A percentile compares a stretch with the other conserved stretches of the same genome.
Conservation (phyloP, 2,888 invertebrate species). For the Theretra japonica region DNA sequence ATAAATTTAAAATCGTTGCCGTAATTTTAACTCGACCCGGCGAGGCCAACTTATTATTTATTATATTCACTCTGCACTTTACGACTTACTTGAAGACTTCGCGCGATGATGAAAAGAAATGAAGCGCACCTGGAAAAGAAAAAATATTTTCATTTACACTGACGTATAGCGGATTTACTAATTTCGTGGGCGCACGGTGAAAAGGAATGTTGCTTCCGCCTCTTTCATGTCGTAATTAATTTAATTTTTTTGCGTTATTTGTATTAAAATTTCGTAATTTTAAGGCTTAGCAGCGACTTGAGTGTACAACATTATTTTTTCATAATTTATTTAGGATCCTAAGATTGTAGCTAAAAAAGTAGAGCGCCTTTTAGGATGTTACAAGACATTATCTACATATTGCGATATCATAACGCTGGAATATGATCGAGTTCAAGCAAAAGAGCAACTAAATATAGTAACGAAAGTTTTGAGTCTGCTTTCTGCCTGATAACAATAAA, state of each 20-base stretch:
- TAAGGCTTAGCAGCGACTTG: background rate
- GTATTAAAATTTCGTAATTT: slow-evolving; percentile 7
- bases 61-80: slow-evolving; percentile 37
- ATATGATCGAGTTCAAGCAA: too few species aligned
- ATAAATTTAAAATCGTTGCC: slow-evolving; percentile 33
- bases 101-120: slow-evolving; percentile 33
- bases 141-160: slow-evolving; percentile 25
- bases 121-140: slow-evolving; percentile 27
- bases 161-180: slow-evolving; percentile 19
- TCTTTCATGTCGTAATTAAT: slow-evolving; percentile 13
- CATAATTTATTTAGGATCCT: background rate
- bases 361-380: too few species aligned
- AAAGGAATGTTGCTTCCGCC: slow-evolving; percentile 20
- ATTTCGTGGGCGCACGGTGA: slow-evolving; percentile 12
- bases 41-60: slow-evolving; percentile 40
- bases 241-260: slow-evolving; percentile 15
- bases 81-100: slow-evolving; percentile 32
- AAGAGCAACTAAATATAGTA: too few species aligned
- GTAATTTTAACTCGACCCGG: slow-evolving; percentile 36
- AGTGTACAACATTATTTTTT: background rate
- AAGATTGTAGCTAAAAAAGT: too few species aligned
- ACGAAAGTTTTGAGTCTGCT: too few species aligned
- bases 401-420: too few species aligned
- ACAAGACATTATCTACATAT: too few species aligned
- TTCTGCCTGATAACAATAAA: too few species aligned